These are phyloP conservation scores for Heterodera carotae DNA, from an alignment of 1,140 invertebrate species.

Conservation along the genomic window DNA sequence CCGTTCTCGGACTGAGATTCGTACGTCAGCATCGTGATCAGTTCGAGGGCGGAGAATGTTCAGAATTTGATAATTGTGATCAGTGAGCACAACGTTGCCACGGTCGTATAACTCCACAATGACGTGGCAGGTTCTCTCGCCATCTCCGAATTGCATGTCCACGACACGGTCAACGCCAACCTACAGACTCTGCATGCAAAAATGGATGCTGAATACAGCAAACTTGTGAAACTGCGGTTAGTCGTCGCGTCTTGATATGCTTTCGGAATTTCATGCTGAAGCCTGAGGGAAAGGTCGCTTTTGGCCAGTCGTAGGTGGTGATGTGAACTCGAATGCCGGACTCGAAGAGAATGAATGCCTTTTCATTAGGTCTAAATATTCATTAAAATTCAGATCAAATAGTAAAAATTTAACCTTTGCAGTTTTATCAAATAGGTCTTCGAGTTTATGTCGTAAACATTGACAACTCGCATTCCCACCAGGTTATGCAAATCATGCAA, in stretches of 20 bases:
- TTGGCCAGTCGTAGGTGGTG: slow-evolving; percentile 96
- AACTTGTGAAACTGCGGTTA: slow-evolving; percentile 66
- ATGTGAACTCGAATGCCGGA: slow-evolving; percentile 89
- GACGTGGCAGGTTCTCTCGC: slow-evolving; percentile 90
- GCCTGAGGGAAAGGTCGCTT: slow-evolving; percentile 88
- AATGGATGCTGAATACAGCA: background rate
- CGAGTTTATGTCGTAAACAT: slow-evolving; percentile 95
- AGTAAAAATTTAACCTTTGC: slow-evolving; percentile 66
- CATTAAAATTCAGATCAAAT: slow-evolving; percentile 9
- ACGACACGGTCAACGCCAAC: slow-evolving; percentile 85
- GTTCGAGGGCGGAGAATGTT: slow-evolving; percentile 89
- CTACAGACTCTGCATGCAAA: slow-evolving; percentile 34
- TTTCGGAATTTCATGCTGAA: slow-evolving; percentile 99
- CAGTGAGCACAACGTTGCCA: slow-evolving; percentile 93
- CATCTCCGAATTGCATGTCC: slow-evolving; percentile 87
- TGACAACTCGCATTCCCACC: slow-evolving; percentile 87
- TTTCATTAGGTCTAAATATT: slow-evolving; percentile 72
- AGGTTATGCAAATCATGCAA: slow-evolving; percentile 81
- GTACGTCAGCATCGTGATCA: slow-evolving; percentile 83
- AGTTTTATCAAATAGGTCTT: slow-evolving; percentile 93
- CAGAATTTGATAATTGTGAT: slow-evolving; percentile 85
- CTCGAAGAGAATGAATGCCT: slow-evolving; percentile 85
- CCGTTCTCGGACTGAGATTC: slow-evolving; percentile 85
- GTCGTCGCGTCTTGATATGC: slow-evolving; percentile 90
- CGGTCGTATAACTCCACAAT: slow-evolving; percentile 94